phyloP scores from a whole-genome alignment of 2,113 vertebrate species.

The Electrona antarctica region DNA sequence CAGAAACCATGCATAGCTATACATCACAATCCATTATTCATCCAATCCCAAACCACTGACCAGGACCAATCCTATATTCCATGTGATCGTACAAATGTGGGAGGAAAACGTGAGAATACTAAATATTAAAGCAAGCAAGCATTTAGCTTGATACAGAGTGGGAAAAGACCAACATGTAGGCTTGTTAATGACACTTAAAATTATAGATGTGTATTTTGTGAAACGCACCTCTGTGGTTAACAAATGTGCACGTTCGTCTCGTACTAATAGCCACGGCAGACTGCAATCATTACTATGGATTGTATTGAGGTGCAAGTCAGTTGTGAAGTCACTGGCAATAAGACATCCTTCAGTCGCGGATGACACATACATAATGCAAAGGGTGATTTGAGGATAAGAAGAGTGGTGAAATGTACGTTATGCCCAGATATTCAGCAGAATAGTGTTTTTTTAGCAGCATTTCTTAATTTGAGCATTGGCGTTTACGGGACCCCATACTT shows the following conservation, averaged over 20 bases:
- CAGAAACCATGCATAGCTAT: no score
- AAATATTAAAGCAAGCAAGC: constrained; percentile 27
- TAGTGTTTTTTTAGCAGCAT: no score
- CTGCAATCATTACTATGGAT: constrained; percentile 17
- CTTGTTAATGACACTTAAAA: constrained; percentile 11
- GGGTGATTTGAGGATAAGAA: no score
- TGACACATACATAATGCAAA: no score
- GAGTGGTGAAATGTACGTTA: no score
- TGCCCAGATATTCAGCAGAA: no score
- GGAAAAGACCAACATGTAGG: constrained; percentile 6
- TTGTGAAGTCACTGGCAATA: neutral
- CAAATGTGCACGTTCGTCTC: constrained; percentile 2
- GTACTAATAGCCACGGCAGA: constrained; percentile 5
- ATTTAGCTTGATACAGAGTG: neutral
- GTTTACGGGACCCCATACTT: no score
- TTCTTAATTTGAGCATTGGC: no score
- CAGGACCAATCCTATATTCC: no score
- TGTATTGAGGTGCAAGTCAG: neutral
- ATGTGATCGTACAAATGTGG: no score
- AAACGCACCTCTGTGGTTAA: constrained; percentile 4
- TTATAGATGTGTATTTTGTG: constrained; percentile 9
- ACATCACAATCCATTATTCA: no score
- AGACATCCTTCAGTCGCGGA: neutral
- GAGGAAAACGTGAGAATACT: neutral
- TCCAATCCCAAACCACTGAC: no score